Evolutionary conservation across 2,797 vertebrate species (phyloP).

Genomic region (Pantherophis alleghaniensis): DNA sequence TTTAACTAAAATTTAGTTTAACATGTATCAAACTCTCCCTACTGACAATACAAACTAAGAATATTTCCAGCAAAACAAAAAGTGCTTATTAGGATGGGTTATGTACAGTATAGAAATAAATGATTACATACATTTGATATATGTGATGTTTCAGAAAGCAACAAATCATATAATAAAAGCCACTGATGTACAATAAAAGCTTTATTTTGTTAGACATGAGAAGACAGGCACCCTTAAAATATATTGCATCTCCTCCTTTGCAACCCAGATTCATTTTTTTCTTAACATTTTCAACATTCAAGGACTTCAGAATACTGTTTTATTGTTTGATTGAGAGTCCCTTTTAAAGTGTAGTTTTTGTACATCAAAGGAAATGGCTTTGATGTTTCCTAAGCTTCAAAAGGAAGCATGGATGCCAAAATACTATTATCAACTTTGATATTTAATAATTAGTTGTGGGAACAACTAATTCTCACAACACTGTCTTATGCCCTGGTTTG

Average conservation of each 20-base stretch:
- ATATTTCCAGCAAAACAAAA: background rate
- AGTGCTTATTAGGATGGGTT: background rate
- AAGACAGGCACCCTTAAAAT: background rate
- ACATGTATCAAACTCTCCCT: background rate
- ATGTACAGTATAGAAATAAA: background rate
- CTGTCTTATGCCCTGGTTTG: background rate
- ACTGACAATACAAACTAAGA: background rate
- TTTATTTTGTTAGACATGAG: background rate
- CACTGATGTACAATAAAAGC: background rate
- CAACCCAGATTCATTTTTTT: background rate
- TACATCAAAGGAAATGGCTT: background rate
- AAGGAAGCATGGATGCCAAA: background rate
- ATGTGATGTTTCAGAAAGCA: background rate
- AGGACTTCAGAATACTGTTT: background rate
- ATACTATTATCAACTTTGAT: background rate
- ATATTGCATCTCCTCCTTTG: background rate
- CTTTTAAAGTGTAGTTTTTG: background rate
- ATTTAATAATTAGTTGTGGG: background rate
- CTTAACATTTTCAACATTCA: background rate
- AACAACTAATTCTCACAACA: background rate
- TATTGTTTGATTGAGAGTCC: background rate
- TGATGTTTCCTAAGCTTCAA: background rate
- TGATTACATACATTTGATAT: background rate
- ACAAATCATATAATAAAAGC: background rate
- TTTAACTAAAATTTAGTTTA: background rate